Percentiles rank a stretch among this genome's conserved stretches.
These are phyloP conservation scores for Parotia lawesii DNA, from an alignment of 2,113 vertebrate genomes.

Conservation along the genomic window DNA sequence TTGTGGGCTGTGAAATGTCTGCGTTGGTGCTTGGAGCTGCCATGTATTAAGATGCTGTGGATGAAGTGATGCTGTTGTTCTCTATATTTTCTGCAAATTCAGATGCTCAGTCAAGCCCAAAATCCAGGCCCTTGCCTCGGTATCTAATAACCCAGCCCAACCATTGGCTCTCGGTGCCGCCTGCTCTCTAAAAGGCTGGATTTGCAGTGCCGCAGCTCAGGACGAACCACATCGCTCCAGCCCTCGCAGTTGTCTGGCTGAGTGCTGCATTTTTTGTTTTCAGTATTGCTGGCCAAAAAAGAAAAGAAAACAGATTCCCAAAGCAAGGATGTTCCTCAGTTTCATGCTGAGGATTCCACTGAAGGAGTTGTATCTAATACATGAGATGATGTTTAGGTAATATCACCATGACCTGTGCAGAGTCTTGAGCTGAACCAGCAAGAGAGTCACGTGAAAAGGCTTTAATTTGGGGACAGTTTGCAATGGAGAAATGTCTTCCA, in stretches of 20 bases:
- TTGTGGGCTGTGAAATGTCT: constrained; percentile 25
- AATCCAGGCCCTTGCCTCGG: constrained; percentile 9
- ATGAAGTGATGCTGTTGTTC: constrained; percentile 33
- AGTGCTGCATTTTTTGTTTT: not conserved
- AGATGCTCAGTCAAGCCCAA: constrained; percentile 44
- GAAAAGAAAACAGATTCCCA: not conserved
- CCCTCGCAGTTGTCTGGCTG: not conserved
- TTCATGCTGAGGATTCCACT: not conserved
- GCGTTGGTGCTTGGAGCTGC: not conserved
- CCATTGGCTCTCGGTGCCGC: not conserved
- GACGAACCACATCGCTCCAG: not conserved
- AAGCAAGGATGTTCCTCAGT: not conserved
- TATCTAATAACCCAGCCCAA: not conserved
- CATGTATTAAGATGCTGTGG: not conserved
- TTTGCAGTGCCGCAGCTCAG: not conserved
- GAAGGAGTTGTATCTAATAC: rapidly evolving
- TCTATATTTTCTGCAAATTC: not conserved
- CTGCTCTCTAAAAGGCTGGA: not conserved
- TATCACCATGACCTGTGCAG: not conserved
- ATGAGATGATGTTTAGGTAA: not conserved
- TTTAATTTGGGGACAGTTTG: not conserved
- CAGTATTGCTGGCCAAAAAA: not conserved
- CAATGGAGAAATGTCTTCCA: not conserved
- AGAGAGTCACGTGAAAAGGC: not conserved
- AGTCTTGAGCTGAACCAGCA: not conserved